Percentiles rank a stretch among this genome's conserved stretches.
phyloP scores from a whole-genome alignment of 2,888 invertebrate genomes.

The Diachrysia chrysitis region DNA sequence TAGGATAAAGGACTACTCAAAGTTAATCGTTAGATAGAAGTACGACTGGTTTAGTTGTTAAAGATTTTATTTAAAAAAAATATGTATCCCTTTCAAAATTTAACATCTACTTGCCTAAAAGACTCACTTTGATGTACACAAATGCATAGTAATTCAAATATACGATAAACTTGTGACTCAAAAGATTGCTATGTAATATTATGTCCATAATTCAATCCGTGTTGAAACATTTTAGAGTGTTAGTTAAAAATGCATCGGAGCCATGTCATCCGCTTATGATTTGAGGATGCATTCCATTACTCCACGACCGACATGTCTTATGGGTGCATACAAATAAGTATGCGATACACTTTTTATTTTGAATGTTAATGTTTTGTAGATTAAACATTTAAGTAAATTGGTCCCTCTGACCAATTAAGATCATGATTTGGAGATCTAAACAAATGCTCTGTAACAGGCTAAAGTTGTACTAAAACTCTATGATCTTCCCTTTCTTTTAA shows the following conservation, averaged over 20 bases:
- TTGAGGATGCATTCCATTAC: constrained; percentile 78
- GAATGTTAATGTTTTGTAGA: too few species aligned
- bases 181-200: constrained; percentile 52
- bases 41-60: too few species aligned
- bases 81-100: background rate
- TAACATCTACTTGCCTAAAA: constrained; percentile 18
- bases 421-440: too few species aligned
- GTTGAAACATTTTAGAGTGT: constrained; percentile 62
- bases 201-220: constrained; percentile 63
- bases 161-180: constrained; percentile 36
- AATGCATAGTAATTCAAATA: constrained; percentile 22
- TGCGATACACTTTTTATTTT: constrained; percentile 32
- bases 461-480: too few species aligned
- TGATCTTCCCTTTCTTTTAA: too few species aligned
- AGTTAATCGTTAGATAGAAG: too few species aligned
- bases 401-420: too few species aligned
- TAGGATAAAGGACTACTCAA: background rate
- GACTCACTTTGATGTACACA: constrained; percentile 11
- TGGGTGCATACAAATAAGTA: constrained; percentile 60
- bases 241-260: constrained; percentile 71
- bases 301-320: constrained; percentile 63
- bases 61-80: too few species aligned
- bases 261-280: constrained; percentile 78
- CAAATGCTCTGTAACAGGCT: too few species aligned
- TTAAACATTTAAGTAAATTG: too few species aligned